Conservation (phyloP, 2,888 invertebrate genomes). For the Melitaea athalia region DNA sequence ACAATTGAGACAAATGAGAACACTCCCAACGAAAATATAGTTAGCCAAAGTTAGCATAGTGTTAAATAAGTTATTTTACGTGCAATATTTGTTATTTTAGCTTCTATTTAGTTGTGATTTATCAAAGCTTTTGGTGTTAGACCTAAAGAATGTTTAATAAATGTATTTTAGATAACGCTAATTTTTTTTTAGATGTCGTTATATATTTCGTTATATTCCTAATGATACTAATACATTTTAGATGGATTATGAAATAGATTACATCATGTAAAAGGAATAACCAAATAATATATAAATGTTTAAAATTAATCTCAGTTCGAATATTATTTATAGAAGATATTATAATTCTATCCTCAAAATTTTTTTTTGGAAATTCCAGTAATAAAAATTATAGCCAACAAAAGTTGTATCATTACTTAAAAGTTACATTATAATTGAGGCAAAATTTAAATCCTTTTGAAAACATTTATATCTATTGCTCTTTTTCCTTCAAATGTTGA, state of each 20-base stretch:
- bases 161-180: slow-evolving; percentile 1
- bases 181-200: not conserved
- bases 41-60: slow-evolving; percentile 66
- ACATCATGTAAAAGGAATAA: not conserved
- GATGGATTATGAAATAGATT: not conserved
- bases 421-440: no score
- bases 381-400: slow-evolving; percentile 22
- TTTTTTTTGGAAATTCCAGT: slow-evolving; percentile 17
- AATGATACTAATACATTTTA: not conserved
- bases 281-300: not conserved
- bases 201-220: not conserved
- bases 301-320: not conserved
- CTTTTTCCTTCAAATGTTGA: no score
- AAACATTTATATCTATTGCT: no score
- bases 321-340: slow-evolving; percentile 14
- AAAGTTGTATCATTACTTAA: slow-evolving; percentile 6
- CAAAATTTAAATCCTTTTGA: no score
- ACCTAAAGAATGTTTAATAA: slow-evolving; percentile 2
- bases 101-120: slow-evolving; percentile 41
- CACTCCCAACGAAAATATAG: slow-evolving; percentile 54
- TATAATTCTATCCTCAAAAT: slow-evolving; percentile 7
- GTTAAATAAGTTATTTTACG: slow-evolving; percentile 46
- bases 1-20: slow-evolving; percentile 43
- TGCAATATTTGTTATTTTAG: slow-evolving; percentile 67
- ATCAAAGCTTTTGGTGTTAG: slow-evolving; percentile 35